phyloP scores from a whole-genome alignment of 2,888 invertebrate genomes.

The Leuctra nigra region DNA sequence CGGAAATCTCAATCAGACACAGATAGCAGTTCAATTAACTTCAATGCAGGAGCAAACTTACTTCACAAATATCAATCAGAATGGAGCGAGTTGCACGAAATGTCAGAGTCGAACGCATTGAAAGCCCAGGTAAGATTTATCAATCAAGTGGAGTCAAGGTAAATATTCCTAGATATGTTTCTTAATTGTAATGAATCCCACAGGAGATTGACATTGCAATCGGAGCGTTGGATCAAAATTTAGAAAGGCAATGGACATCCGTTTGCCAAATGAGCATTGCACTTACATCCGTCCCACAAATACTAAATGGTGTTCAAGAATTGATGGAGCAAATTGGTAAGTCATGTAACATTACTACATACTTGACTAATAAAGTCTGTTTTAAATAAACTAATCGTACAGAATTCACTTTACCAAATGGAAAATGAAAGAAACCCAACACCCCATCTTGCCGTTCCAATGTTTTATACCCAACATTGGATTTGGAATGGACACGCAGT shows the following conservation, averaged over 20 bases:
- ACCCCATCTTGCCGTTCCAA: no score
- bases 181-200: slow-evolving; percentile 15
- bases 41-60: slow-evolving; percentile 60
- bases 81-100: slow-evolving; percentile 63
- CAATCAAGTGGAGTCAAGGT: no score
- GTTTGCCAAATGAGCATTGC: slow-evolving; percentile 40
- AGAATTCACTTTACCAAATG: no score
- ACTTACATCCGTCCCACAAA: slow-evolving; percentile 43
- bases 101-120: slow-evolving; percentile 56
- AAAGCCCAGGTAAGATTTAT: slow-evolving; percentile 44
- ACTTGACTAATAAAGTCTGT: no score
- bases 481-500: no score
- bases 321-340: slow-evolving; percentile 45
- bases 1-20: slow-evolving; percentile 28
- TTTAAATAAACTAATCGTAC: no score
- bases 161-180: no score
- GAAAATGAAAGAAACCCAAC: no score
- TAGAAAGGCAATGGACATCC: slow-evolving; percentile 42
- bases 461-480: no score
- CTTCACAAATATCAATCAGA: slow-evolving; percentile 62
- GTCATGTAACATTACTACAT: no score
- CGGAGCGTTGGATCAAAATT: slow-evolving; percentile 40
- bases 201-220: slow-evolving; percentile 42
- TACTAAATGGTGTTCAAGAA: slow-evolving; percentile 42
- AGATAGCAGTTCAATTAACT: slow-evolving; percentile 37